Evolutionary conservation across 2,113 vertebrate genomes (phyloP).

Genomic region (Oncorhynchus masou): DNA sequence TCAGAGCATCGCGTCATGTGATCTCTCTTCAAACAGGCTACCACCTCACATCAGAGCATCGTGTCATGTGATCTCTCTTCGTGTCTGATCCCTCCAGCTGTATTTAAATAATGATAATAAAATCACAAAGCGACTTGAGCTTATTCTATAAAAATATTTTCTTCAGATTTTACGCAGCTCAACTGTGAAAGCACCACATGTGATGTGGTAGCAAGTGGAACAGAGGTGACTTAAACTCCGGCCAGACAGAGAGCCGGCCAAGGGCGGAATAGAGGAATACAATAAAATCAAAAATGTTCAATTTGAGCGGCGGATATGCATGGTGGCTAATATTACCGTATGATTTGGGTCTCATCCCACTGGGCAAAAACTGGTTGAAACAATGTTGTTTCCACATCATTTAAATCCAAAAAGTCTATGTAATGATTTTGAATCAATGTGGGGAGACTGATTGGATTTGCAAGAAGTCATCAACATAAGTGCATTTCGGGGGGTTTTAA

Average conservation of each 20-base stretch:
- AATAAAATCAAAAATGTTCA: background rate
- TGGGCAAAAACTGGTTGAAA: too few species aligned
- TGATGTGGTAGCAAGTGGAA: constrained; percentile 32
- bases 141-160: constrained; percentile 33
- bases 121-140: constrained; percentile 36
- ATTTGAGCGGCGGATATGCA: too few species aligned
- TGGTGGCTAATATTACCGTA: too few species aligned
- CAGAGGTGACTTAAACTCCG: constrained; percentile 8
- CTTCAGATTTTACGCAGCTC: constrained; percentile 38
- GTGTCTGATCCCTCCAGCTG: constrained; percentile 48
- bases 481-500: too few species aligned
- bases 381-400: too few species aligned
- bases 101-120: constrained; percentile 56
- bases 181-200: constrained; percentile 39
- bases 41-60: too few species aligned
- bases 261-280: constrained; percentile 2
- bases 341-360: too few species aligned
- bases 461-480: too few species aligned
- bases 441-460: too few species aligned
- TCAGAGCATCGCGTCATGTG: background rate
- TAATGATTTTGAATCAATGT: too few species aligned
- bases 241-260: constrained; percentile 27
- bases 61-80: constrained; percentile 12
- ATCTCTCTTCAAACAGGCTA: constrained; percentile 7
- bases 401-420: too few species aligned